A percentile compares a stretch with the other conserved stretches of the same genome.
phyloP scores from a whole-genome alignment of 2,888 invertebrate genomes.

The Watsonalla binaria region DNA sequence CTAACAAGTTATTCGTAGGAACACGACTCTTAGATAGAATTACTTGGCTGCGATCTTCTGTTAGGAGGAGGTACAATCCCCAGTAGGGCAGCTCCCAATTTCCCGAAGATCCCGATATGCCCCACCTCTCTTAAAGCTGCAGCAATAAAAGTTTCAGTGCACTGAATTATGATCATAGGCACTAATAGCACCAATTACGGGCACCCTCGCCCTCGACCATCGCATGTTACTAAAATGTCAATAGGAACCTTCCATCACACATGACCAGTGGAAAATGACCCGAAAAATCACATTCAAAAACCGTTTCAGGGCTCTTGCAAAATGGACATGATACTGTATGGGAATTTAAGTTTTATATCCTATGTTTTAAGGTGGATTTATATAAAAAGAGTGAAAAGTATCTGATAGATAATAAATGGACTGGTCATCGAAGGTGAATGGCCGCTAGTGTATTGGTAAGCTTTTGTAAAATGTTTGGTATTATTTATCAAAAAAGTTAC shows the following conservation, averaged over 20 bases:
- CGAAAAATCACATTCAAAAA: slow-evolving; percentile 10
- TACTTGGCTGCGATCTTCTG: too few species aligned
- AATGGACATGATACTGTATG: slow-evolving; percentile 15
- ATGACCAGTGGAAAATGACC: slow-evolving; percentile 22
- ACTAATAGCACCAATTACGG: neutral
- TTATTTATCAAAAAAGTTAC: too few species aligned
- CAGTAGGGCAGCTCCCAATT: too few species aligned
- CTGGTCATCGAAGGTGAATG: slow-evolving; percentile 40
- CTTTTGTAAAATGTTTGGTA: too few species aligned
- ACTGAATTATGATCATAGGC: neutral
- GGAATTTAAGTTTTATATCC: slow-evolving; percentile 23
- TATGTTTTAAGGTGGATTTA: slow-evolving; percentile 13
- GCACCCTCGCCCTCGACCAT: slow-evolving; percentile 13
- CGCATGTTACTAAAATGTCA: slow-evolving; percentile 37
- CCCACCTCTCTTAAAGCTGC: too few species aligned
- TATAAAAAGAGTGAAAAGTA: slow-evolving; percentile 7
- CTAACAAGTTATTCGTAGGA: too few species aligned
- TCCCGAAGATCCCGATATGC: too few species aligned
- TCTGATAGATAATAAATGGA: slow-evolving; percentile 16
- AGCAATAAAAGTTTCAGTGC: neutral
- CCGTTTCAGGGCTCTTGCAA: slow-evolving; percentile 19
- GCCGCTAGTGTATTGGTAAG: slow-evolving; percentile 22
- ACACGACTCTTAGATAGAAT: too few species aligned
- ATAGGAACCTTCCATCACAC: slow-evolving; percentile 20
- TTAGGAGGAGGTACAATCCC: too few species aligned